Percentiles rank a stretch among this genome's conserved stretches.
Conservation (phyloP, 2,888 invertebrate species). For the Junonia oenone region DNA sequence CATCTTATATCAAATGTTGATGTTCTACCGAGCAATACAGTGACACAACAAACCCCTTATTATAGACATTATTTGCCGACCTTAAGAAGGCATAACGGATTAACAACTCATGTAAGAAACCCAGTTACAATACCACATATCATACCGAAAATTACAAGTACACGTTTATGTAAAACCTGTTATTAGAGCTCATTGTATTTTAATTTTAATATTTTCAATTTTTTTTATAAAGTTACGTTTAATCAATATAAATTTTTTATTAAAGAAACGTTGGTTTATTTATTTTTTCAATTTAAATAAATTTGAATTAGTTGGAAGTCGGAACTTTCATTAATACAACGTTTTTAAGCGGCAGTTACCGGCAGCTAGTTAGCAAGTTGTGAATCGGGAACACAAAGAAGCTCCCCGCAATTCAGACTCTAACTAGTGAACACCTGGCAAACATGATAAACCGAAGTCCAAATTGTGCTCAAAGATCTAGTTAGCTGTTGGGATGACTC, state of each 20-base stretch:
- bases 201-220: too few species aligned
- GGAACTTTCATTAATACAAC: slow-evolving; percentile 4
- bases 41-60: neutral
- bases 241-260: neutral
- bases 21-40: too few species aligned
- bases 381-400: slow-evolving; percentile 68
- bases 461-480: slow-evolving; percentile 73
- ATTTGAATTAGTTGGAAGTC: neutral
- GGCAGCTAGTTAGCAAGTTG: slow-evolving; percentile 71
- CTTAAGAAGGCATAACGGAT: too few species aligned
- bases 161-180: too few species aligned
- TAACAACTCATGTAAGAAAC: too few species aligned
- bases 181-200: too few species aligned
- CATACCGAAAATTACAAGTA: too few species aligned
- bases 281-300: neutral
- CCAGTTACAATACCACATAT: too few species aligned
- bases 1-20: neutral
- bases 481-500: slow-evolving; percentile 62
- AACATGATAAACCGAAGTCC: slow-evolving; percentile 69
- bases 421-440: slow-evolving; percentile 65
- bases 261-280: neutral
- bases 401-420: slow-evolving; percentile 60
- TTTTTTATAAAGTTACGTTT: too few species aligned
- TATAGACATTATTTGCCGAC: neutral
- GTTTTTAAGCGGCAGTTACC: slow-evolving; percentile 40